Evolutionary conservation across 2,113 vertebrate species (phyloP), one percentile per base, ranked within the genome.

Genomic region (Origma solitaria): DNA sequence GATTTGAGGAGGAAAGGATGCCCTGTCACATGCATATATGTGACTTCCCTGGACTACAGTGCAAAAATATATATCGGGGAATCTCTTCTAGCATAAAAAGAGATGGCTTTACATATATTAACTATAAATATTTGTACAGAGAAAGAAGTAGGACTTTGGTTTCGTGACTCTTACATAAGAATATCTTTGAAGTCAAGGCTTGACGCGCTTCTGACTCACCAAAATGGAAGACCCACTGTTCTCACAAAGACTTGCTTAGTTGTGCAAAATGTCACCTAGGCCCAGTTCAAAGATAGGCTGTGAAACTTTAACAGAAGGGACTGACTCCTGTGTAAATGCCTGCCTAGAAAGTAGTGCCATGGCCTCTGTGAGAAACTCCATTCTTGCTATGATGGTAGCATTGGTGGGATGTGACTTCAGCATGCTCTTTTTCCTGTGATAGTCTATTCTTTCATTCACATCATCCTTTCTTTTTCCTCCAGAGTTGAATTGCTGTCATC

Each of bases 181-280:
- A 27, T 70, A 50, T 70, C 84, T 83, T 86, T 92, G 83, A 92
- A 95, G 86, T 90, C 80, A 58, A 88, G 68, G 47, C 76, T 81
- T 78, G 88, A 77, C 1, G 0, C 15, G 30, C 23, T 86, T 90
- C 30, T 94, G 80, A 85, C 61, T 91, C 44, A 16, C 56, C 16
- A 23, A 37, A 81, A 33, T 68, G 84, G 80, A 84, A 91, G 69
- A 81, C 35, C 38, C 21, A 18, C 42, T 66, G 7, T 75, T 91
- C 38, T 89, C 40, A 23, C 5, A 3, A 75, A 47, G 69, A 54
- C 23, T 57, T 83, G 42, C 38, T 78, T 62, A 65, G 44, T 83
- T 75, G 10, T 82, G 84, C 57, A 21, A 17, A 30, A 47, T 35
- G 69, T 70, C 2, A 1, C 20, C 25, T 30, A 37, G n/a, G 47